Evolutionary conservation across 2,888 invertebrate species (phyloP).

Genomic region (Amitus sp.): DNA sequence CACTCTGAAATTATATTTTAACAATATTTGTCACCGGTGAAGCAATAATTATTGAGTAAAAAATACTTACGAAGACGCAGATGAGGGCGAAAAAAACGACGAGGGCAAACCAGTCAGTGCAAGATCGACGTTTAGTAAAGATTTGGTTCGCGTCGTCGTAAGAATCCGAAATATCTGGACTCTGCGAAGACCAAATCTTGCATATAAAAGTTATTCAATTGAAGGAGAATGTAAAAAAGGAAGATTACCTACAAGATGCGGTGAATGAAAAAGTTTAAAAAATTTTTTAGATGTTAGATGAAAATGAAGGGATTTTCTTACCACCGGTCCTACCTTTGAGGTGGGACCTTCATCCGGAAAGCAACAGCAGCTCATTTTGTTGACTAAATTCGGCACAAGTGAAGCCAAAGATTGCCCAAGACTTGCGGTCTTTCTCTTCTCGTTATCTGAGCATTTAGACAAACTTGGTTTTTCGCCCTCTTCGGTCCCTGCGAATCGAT

Average conservation of each 20-base stretch:
- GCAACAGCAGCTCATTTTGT: slow-evolving; percentile 55
- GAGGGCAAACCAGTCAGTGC: slow-evolving; percentile 52
- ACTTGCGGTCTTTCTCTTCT: slow-evolving; percentile 6
- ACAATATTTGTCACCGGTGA: too few relatives aligned
- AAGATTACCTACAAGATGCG: too few relatives aligned
- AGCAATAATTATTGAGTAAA: background rate
- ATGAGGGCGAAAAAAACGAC: slow-evolving; percentile 47
- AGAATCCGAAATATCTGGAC: slow-evolving; percentile 44
- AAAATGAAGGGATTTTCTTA: slow-evolving; percentile 42
- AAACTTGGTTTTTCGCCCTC: too few relatives aligned
- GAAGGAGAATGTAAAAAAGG: too few relatives aligned
- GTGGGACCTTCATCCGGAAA: slow-evolving; percentile 52
- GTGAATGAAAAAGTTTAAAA: slow-evolving; percentile 8
- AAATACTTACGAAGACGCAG: slow-evolving; percentile 54
- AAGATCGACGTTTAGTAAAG: slow-evolving; percentile 54
- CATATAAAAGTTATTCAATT: background rate
- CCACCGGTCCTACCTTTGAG: slow-evolving; percentile 54
- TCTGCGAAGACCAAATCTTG: too few relatives aligned
- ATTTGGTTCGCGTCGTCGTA: slow-evolving; percentile 43
- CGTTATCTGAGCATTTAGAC: slow-evolving; percentile 16
- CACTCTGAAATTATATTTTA: too few relatives aligned
- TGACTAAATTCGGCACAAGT: slow-evolving; percentile 7
- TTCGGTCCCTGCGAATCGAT: too few relatives aligned
- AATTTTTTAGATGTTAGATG: slow-evolving; percentile 2
- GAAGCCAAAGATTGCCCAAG: slow-evolving; percentile 3